phyloP scores from a whole-genome alignment of 2,797 vertebrate genomes.

The Hippopotamyrus pictus region DNA sequence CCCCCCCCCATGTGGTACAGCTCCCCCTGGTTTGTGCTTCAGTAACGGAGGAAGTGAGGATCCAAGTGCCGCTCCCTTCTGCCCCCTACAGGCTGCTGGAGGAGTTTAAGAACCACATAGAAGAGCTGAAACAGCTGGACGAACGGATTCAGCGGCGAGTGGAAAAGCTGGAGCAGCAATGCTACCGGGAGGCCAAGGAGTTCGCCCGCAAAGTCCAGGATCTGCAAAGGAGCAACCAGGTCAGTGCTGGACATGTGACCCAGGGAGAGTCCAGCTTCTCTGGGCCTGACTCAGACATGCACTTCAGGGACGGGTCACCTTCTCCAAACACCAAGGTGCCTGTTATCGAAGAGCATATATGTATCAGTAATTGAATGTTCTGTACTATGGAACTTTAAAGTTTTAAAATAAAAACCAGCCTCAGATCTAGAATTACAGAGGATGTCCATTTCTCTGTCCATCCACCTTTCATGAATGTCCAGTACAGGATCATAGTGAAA shows the following conservation, averaged over 20 bases:
- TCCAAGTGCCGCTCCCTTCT: neutral
- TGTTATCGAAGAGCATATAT: neutral
- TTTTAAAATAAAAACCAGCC: neutral
- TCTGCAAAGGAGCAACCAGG: conserved; percentile 97
- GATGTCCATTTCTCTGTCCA: neutral
- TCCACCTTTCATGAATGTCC: neutral
- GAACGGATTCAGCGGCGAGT: conserved; percentile 94
- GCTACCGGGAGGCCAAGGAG: conserved; percentile 96
- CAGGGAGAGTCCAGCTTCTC: neutral
- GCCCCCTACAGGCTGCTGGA: conserved; percentile 75
- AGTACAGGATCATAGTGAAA: neutral
- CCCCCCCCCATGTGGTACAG: neutral
- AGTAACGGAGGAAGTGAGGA: no score
- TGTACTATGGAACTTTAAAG: neutral
- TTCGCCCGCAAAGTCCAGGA: conserved; percentile 98
- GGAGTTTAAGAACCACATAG: conserved; percentile 96
- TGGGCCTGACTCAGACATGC: neutral
- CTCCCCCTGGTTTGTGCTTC: neutral
- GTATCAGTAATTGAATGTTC: neutral
- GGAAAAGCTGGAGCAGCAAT: conserved; percentile 95
- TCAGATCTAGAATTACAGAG: neutral
- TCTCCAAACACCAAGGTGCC: neutral
- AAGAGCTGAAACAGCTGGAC: conserved; percentile 93
- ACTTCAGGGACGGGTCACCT: neutral
- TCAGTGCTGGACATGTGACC: conserved; percentile 38